Base-by-base conservation (phyloP, 2,888 invertebrate species). In the Thecocarcelia acutangulata region DNA sequence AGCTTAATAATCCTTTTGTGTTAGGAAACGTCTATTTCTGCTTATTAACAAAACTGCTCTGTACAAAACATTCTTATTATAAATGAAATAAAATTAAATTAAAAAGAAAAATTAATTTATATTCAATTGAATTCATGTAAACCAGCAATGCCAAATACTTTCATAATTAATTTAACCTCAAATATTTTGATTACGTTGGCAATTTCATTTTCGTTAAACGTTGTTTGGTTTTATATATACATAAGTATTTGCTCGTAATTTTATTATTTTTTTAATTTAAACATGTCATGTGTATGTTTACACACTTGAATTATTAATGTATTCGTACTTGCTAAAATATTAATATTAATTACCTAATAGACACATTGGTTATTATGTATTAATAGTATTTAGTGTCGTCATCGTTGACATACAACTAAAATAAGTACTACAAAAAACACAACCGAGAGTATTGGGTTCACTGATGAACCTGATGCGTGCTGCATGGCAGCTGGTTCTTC, bases 401-500 rank as follows among this genome's bases (percentile, higher is more conserved):
- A 88, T 88, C 88, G 88, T 63, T 85, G 86, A 83, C 85, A 85
- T 42, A 85, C 80, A 77, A 79, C 84, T 40, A 84, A 84, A 83
- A 86, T 83, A 81, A 87, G 85, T 64, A 87, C 84, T 86, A 87
- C 85, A 83, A 87, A 85, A 86, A 87, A 86, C 86, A 89, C 87
- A 88, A 90, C 86, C 87, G 87, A 86, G 84, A 88, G 85, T 83
- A 87, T 74, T 74, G 88, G 87, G 77, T 85, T 72, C 48, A 81
- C 50, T 76, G 74, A 85, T 69, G 86, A 85, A 75, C 86, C 87
- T 75, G 87, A 86, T 63, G 91, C 90, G 85, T 91, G 91, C 83
- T 91, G 91, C 90, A 91, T 91, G 58, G 91, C 91, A 83, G 91
- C 91, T 68, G 91, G 91, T 84, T 91, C 90, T 85, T 91, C 91